phyloP scores from a whole-genome alignment of 2,888 invertebrate species.

The Hydriomena furcata region DNA sequence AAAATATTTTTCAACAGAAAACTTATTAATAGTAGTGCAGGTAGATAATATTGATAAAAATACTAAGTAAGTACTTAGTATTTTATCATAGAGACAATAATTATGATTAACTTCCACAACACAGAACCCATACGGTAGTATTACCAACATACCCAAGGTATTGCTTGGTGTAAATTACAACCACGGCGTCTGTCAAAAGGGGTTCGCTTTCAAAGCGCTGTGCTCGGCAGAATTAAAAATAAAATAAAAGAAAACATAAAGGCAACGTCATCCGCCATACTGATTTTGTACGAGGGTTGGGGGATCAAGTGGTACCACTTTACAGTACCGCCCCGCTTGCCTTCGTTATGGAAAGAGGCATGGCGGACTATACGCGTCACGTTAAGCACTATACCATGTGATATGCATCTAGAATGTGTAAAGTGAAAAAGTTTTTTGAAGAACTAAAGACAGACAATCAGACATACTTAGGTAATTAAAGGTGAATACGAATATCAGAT shows the following conservation, averaged over 20 bases:
- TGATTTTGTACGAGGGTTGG: slow-evolving; percentile 76
- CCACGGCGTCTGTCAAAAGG: slow-evolving; percentile 58
- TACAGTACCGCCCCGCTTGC: slow-evolving; percentile 71
- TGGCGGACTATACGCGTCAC: slow-evolving; percentile 45
- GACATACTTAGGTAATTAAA: too few species aligned
- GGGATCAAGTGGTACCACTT: slow-evolving; percentile 79
- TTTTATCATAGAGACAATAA: not conserved
- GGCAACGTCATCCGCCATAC: slow-evolving; percentile 71
- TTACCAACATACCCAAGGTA: not conserved
- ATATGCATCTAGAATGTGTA: not conserved
- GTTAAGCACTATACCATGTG: not conserved
- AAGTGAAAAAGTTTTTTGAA: too few species aligned
- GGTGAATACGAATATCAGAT: too few species aligned
- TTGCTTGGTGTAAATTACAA: slow-evolving; percentile 73
- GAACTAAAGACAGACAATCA: too few species aligned
- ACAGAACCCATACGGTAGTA: not conserved
- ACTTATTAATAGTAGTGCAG: too few species aligned
- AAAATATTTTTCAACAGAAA: too few species aligned
- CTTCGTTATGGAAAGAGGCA: slow-evolving; percentile 62
- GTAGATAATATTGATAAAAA: too few species aligned
- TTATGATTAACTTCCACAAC: not conserved
- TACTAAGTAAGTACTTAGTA: too few species aligned
- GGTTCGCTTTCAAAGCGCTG: slow-evolving; percentile 72
- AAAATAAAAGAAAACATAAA: slow-evolving; percentile 63
- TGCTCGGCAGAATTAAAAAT: slow-evolving; percentile 57